These are phyloP conservation scores for Hippocampus zosterae DNA, from an alignment of 2,113 vertebrate genomes.

Conservation along the genomic window DNA sequence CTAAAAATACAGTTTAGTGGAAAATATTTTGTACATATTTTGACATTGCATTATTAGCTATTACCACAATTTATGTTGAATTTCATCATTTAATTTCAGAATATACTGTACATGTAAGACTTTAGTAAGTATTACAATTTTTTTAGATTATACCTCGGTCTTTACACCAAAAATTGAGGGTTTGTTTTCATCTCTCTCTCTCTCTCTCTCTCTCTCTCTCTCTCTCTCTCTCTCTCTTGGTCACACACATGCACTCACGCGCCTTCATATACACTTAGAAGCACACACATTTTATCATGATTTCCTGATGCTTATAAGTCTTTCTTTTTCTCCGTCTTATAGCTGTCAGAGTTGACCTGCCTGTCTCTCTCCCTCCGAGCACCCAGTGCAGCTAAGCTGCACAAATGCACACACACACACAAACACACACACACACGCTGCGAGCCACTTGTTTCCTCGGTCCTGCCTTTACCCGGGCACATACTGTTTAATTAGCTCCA, in stretches of 20 bases:
- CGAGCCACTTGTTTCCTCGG: too few relatives aligned
- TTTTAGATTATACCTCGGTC: too few relatives aligned
- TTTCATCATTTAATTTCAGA: background rate
- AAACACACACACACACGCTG: constrained; percentile 19
- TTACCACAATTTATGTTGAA: background rate
- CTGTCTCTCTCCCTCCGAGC: constrained; percentile 66
- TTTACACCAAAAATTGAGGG: too few relatives aligned
- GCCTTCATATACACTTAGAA: constrained; percentile 1
- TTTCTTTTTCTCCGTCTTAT: constrained; percentile 43
- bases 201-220: background rate
- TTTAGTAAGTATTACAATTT: too few relatives aligned
- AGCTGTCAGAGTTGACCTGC: constrained; percentile 69
- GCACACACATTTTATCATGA: constrained; percentile 6
- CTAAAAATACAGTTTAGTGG: too few relatives aligned
- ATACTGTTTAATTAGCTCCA: constrained; percentile 70
- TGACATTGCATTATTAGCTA: too few relatives aligned
- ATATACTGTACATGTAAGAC: background rate
- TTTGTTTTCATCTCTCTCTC: background rate
- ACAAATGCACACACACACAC: constrained; percentile 6
- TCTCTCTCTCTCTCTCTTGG: background rate
- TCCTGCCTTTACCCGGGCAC: constrained; percentile 39
- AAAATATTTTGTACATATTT: too few relatives aligned
- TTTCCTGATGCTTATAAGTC: constrained; percentile 16
- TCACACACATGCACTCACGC: background rate
- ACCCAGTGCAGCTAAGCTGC: constrained; percentile 47